phyloP scores from a whole-genome alignment of 2,888 invertebrate species.

The Adelognathus sp. region DNA sequence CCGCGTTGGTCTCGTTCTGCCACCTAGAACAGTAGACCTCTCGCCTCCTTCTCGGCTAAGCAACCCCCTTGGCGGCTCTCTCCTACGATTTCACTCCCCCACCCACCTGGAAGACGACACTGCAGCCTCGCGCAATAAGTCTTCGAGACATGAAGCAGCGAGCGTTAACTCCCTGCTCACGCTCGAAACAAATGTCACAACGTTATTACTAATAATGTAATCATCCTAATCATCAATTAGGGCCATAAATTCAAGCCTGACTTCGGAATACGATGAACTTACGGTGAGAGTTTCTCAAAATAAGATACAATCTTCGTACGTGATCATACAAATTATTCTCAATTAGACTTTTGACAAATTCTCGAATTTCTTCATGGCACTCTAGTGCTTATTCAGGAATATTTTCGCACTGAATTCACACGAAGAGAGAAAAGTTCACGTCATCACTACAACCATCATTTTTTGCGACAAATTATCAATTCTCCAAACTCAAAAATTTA shows the following conservation, averaged over 20 bases:
- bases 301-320: no score
- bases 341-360: no score
- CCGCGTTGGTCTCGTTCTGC: constrained; percentile 70
- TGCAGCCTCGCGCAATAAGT: constrained; percentile 49
- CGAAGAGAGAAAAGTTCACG: no score
- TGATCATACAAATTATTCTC: no score
- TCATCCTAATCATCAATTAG: constrained; percentile 1
- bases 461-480: no score
- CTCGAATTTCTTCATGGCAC: no score
- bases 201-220: constrained; percentile 42
- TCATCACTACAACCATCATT: no score
- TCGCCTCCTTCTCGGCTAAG: constrained; percentile 19
- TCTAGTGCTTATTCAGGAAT: no score
- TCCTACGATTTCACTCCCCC: constrained; percentile 24
- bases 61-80: constrained; percentile 35
- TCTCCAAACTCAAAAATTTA: no score
- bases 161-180: constrained; percentile 27
- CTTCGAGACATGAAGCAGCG: constrained; percentile 57
- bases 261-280: no score
- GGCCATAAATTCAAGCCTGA: not conserved
- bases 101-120: constrained; percentile 47
- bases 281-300: no score
- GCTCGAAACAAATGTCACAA: constrained; percentile 58
- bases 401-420: no score
- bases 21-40: constrained; percentile 55